A percentile compares a stretch with the other conserved stretches of the same genome.
Conservation (phyloP, 2,113 vertebrate genomes). For the Microtus pennsylvanicus region DNA sequence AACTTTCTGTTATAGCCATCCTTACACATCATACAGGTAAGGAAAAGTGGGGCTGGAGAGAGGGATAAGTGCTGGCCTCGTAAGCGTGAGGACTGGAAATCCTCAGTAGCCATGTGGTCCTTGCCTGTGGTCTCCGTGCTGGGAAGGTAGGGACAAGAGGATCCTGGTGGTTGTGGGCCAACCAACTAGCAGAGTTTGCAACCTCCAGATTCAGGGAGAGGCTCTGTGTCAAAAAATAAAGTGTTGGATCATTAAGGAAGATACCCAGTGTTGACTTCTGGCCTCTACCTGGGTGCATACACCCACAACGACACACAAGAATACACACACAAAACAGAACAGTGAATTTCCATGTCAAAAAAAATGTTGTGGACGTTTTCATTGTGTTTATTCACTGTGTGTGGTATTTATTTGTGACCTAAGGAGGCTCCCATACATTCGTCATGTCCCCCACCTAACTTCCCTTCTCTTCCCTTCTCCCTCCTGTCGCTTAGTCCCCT, state of each 20-base stretch:
- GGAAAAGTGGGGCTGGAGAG: neutral
- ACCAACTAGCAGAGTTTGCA: neutral
- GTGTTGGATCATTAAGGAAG: neutral
- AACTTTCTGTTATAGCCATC: constrained; percentile 12
- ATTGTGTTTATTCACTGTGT: neutral
- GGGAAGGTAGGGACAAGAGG: neutral
- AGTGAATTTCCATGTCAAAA: neutral
- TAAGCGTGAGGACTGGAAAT: neutral
- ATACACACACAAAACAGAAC: neutral
- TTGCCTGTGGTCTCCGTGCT: neutral
- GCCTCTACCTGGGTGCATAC: no score
- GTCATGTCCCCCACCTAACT: neutral
- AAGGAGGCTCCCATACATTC: no score
- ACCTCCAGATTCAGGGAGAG: neutral
- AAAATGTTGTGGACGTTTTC: neutral
- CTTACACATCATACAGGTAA: constrained; percentile 14
- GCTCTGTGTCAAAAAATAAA: neutral
- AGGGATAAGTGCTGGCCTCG: neutral
- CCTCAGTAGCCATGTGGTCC: neutral
- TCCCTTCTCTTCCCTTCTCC: no score
- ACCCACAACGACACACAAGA: neutral
- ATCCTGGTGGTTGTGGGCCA: neutral
- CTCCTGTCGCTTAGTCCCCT: neutral
- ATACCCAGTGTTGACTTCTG: no score
- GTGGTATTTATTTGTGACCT: neutral